Base-by-base conservation (phyloP, 1,140 invertebrate genomes). In the Anagrus nilaparvatae region DNA sequence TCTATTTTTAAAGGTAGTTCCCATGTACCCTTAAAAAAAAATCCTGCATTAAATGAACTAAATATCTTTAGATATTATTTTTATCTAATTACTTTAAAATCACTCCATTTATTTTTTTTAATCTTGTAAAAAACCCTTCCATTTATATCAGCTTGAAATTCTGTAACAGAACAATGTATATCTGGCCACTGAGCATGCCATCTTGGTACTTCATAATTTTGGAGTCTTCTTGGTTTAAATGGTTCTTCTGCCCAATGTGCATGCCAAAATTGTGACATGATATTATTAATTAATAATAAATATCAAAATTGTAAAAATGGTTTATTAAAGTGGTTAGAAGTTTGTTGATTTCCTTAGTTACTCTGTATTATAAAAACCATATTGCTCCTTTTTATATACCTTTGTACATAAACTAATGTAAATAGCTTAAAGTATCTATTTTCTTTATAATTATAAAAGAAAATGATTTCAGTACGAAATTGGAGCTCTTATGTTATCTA, bases 401-500 rank as follows among this genome's bases (percentile, higher is more conserved):
- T 17, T 16, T 16, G 5, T 33, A 3, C 14, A 9, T 3, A 28
- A 28, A 28, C 4, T 18, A 27, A 28, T 10, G 3, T 10, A 37
- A 6, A 38, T 5, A 25, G 25, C 1, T 17, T 3, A 24, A 16
- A 10, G 12, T 10, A 34, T 14, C 16, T 35, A 12, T 13, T 14
- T 30, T 35, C 25, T 36, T n/a, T 16, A 16, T 10, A 5, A 17
- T 29, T 10, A 9, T 1, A 20, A n/a, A 13, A 23, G 16, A 34
- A 30, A 29, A n/a, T 50, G 31, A 59, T 63, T 70, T 53, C 56
- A 73, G 75, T n/a, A 59, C 59, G 38, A 76, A 76, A 57, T 50
- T 76, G 38, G 75, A 79, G 47, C 64, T 78, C 13, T 54, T 76
- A 16, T 77, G 76, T 51, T 79, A 76, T 51, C 71, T 75, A 47